Evolutionary conservation across 2,888 invertebrate species (phyloP).

Genomic region (Troilus luridus): DNA sequence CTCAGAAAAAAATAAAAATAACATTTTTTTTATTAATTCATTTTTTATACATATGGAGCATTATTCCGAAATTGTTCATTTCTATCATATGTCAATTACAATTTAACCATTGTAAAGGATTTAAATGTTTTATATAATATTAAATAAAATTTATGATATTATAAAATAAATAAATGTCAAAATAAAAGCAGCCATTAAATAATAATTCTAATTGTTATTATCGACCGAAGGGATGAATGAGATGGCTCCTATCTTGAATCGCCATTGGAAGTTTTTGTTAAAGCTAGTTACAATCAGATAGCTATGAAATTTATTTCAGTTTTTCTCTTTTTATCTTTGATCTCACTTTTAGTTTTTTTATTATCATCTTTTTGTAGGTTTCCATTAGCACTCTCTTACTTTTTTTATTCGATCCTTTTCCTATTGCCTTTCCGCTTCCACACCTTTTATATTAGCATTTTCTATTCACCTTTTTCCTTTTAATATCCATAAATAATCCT

Average conservation of each 20-base stretch:
- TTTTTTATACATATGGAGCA: no score
- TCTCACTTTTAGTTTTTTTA: constrained; percentile 36
- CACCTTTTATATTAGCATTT: constrained; percentile 9
- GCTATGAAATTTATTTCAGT: constrained; percentile 28
- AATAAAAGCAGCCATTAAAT: background rate
- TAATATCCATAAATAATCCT: background rate
- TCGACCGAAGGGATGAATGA: background rate
- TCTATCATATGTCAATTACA: no score
- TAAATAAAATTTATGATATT: no score
- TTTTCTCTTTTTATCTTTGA: constrained; percentile 30
- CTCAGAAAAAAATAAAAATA: no score
- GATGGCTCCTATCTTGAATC: background rate
- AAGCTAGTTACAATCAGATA: constrained; percentile 19
- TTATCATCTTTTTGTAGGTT: constrained; percentile 25
- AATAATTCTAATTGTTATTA: background rate
- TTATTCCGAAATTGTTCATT: no score
- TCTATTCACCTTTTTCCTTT: background rate
- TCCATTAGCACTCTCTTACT: constrained; percentile 32
- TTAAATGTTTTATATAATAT: no score
- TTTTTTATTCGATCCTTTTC: constrained; percentile 14
- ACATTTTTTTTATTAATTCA: no score
- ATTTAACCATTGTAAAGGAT: no score
- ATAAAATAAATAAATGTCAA: no score
- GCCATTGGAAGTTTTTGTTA: background rate
- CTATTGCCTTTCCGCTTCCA: background rate